phyloP scores from a whole-genome alignment of 2,797 vertebrate genomes.

The Pelochelys cantorii region DNA sequence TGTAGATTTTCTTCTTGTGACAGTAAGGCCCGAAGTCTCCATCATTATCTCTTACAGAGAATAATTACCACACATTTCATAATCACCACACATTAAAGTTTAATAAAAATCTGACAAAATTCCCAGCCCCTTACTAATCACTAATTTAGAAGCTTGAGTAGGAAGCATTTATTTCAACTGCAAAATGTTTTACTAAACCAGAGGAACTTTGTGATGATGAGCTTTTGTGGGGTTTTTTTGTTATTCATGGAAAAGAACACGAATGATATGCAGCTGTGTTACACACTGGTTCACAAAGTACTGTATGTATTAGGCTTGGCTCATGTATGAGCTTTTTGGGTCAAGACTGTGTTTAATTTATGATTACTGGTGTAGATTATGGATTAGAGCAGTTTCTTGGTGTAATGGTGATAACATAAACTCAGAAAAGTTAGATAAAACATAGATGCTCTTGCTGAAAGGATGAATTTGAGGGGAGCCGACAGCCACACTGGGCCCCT shows the following conservation, averaged over 20 bases:
- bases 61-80: background rate
- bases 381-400: background rate
- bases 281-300: background rate
- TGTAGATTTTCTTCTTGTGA: background rate
- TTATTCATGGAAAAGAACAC: accelerated
- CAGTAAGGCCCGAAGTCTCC: background rate
- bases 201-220: background rate
- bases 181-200: background rate
- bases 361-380: background rate
- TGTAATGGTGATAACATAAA: background rate
- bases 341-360: background rate
- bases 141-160: background rate
- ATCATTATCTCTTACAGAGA: background rate
- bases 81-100: background rate
- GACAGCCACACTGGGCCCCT: too few species aligned
- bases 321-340: background rate
- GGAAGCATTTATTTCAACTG: background rate
- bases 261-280: accelerated
- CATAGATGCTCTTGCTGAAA: background rate
- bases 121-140: background rate
- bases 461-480: background rate
- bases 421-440: background rate
- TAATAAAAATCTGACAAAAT: background rate
- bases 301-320: accelerated
- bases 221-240: background rate